These are phyloP conservation scores for Strigops habroptila DNA, from an alignment of 2,113 vertebrate genomes.

Conservation along the genomic window DNA sequence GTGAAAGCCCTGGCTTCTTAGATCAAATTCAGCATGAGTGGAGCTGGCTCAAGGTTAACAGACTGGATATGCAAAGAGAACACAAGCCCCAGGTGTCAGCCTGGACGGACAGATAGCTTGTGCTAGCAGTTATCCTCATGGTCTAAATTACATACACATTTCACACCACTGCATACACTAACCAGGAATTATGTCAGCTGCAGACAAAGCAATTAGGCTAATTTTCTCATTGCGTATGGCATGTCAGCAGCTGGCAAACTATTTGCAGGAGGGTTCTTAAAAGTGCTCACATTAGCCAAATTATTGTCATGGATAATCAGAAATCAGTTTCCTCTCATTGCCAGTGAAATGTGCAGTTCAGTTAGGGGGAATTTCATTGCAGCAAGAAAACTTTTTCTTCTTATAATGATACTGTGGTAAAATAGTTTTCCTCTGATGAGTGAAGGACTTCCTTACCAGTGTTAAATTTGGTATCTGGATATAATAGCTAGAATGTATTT, in stretches of 20 bases:
- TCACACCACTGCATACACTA: neutral
- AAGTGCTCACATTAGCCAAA: constrained; percentile 44
- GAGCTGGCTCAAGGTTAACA: neutral
- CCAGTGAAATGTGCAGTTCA: neutral
- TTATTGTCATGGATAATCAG: constrained; percentile 50
- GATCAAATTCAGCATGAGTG: neutral
- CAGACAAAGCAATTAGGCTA: constrained; percentile 47
- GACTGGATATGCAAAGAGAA: neutral
- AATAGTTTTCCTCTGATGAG: neutral
- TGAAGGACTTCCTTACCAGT: neutral
- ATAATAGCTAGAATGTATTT: neutral
- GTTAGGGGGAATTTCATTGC: neutral
- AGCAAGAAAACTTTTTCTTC: neutral
- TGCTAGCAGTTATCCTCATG: neutral
- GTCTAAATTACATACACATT: neutral
- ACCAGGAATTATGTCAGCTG: constrained; percentile 2
- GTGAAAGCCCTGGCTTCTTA: neutral
- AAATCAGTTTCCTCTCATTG: neutral
- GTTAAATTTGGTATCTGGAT: neutral
- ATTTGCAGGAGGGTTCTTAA: constrained; percentile 15
- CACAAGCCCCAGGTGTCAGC: neutral
- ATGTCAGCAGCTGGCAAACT: constrained; percentile 35
- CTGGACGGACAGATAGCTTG: neutral
- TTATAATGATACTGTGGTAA: neutral
- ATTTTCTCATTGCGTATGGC: constrained; percentile 24